Evolutionary conservation across 2,888 invertebrate genomes (phyloP), one percentile per base, ranked within the genome.

Genomic region (Nomada ferruginata): DNA sequence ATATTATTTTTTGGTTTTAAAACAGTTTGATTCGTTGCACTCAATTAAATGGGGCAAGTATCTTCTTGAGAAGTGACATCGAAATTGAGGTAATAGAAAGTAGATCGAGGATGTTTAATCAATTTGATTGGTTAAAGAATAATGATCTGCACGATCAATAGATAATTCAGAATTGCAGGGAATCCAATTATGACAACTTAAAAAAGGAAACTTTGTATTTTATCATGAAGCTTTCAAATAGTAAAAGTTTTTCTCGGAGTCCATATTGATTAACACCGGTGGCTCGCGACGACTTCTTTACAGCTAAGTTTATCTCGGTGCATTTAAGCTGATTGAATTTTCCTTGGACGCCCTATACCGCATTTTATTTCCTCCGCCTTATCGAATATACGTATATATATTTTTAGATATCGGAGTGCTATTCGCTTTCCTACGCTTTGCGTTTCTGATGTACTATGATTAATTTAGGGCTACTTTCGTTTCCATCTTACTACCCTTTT

Each of bases 281-380:
- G 66, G 64, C 68, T 68, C 60, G 52, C 60, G 77, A 72, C 68
- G 75, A 84, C 73, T 70, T 79, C 80, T 74, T 76, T 64, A 71
- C 83, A 53, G 57, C 76, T 76, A 64, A 79, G 61, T 74, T 83
- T 75, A 79, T 84, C 79, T 68, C 74, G 59, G 50, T 70, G 74
- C 70, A 76, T 79, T 84, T 69, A 79, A 84, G 84, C 75, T 75
- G 81, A 85, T 83, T 83, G 77, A 85, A 85, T 77, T 78, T 78
- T 78, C 75, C 80, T 69, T 20, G 13, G 47, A 20, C 50, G 64
- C 42, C 36, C 50, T 47, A 50, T 65, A 50, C 64, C 44, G 52
- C 53, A 53, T 60, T 66, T 60, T 44, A 13, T 60, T 52, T 36
- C 72, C 47, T 59, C 44, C 52, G 52, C 64, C 76, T 79, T 76